Conservation (phyloP, 2,113 vertebrate species). For the Oncorhynchus clarkii region DNA sequence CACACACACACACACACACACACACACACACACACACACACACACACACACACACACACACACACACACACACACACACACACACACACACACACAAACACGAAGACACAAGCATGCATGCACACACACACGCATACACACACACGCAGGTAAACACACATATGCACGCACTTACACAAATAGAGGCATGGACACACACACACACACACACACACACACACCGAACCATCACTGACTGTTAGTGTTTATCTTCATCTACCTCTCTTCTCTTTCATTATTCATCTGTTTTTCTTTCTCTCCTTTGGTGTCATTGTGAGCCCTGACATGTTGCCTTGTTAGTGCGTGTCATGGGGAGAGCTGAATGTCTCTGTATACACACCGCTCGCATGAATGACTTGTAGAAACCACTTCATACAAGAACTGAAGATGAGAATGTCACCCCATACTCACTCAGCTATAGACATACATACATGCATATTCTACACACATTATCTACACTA, state of each 20-base stretch:
- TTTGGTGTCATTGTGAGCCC: slow-evolving; percentile 46
- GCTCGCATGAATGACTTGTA: slow-evolving; percentile 64
- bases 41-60: no score
- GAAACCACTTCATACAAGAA: slow-evolving; percentile 36
- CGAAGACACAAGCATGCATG: no score
- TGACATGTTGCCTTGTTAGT: slow-evolving; percentile 48
- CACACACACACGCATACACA: no score
- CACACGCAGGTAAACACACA: no score
- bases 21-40: background rate
- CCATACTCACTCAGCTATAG: slow-evolving; percentile 19
- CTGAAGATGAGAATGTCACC: no score
- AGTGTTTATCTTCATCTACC: slow-evolving; percentile 57
- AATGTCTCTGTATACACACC: slow-evolving; percentile 20
- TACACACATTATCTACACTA: background rate
- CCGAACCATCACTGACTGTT: slow-evolving; percentile 34
- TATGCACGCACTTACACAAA: no score
- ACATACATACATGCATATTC: background rate
- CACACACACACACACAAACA: no score
- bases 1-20: background rate
- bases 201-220: no score
- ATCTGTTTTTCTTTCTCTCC: slow-evolving; percentile 50
- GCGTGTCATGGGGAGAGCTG: slow-evolving; percentile 48
- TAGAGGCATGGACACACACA: no score
- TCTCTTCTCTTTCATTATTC: slow-evolving; percentile 61
- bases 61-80: no score